These are phyloP conservation scores for Taeniopygia guttata DNA, from an alignment of 2,797 vertebrate species.

Conservation along the genomic window DNA sequence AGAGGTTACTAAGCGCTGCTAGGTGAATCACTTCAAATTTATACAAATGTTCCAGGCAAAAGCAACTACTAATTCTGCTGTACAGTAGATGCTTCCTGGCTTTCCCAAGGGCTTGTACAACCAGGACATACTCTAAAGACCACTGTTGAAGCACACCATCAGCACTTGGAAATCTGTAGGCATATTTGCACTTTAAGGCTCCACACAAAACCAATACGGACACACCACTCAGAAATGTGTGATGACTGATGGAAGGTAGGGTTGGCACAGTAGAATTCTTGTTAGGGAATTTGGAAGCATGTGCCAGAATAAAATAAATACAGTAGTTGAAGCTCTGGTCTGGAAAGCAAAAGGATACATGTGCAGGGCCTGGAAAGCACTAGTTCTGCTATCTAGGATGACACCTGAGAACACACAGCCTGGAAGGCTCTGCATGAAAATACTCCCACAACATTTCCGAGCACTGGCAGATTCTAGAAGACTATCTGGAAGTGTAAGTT, in stretches of 20 bases:
- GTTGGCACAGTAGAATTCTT: not conserved
- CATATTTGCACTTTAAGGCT: not conserved
- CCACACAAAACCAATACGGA: not conserved
- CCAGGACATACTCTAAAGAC: not conserved
- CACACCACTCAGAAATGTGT: not conserved
- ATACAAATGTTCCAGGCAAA: not conserved
- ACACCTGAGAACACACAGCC: not conserved
- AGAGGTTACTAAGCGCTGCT: not conserved
- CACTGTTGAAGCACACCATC: not conserved
- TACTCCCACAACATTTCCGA: not conserved
- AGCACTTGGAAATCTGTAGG: not conserved
- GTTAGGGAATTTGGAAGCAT: not conserved
- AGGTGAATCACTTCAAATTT: not conserved
- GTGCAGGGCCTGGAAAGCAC: not conserved
- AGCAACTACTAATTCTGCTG: not conserved
- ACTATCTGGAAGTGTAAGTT: not conserved
- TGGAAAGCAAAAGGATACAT: not conserved
- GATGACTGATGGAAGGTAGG: not conserved
- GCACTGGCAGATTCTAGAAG: not conserved
- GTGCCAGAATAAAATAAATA: not conserved
- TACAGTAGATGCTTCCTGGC: not conserved
- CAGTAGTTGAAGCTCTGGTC: not conserved
- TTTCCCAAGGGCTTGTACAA: not conserved
- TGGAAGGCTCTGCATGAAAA: not conserved
- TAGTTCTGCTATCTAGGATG: not conserved